Base-by-base conservation (phyloP, 2,797 vertebrate species). In the Accipiter superciliosus region DNA sequence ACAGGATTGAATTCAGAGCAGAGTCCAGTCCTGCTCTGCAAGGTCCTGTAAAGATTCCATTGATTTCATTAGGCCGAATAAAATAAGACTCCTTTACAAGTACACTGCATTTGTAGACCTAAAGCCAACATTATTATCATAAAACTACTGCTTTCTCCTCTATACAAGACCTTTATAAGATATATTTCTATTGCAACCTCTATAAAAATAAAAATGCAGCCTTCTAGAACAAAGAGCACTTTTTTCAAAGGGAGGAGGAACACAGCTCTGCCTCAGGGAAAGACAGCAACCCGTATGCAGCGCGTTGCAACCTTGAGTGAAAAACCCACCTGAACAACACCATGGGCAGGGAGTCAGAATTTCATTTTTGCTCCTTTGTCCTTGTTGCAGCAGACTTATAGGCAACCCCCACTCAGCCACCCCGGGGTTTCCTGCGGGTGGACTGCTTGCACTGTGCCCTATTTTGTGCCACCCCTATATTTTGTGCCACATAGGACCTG, bases 401-500 rank as follows among this genome's bases (percentile, higher is more conserved):
- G 24, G 33, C 6, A 76, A 11, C 2, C 5, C 12, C 6, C 17
- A 6, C 11, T 50, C 21, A 55, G 3, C 24, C 45, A n/a, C 9
- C 13, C 15, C 2, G 3, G 2, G 2, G 6, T 7, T 81, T 71
- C 28, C 65, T 78, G 40, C 5, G 12, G 33, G 13, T 33, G 21
- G 19, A 18, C 21, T 50, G 29, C 7, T 13, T 24, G 3, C 61
- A 28, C 12, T 59, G 11, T 25, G 8, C 18, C 16, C 15, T 20
- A 1, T 29, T 25, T 13, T 63, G 15, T 37, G 35, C 13, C 28
- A 44, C 13, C 21, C 15, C 22, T 39, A 1, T 25, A 29, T 67
- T 83, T 77, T 49, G 45, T 69, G 9, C 18, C 8, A 21, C 6
- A 5, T 0, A 17, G 25, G 5, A 44, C 14, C 11, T 2, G 0